A percentile compares a stretch with the other conserved stretches of the same genome.
Evolutionary conservation across 1,140 invertebrate species (phyloP).

Genomic region (Hypothenemus hampei): DNA sequence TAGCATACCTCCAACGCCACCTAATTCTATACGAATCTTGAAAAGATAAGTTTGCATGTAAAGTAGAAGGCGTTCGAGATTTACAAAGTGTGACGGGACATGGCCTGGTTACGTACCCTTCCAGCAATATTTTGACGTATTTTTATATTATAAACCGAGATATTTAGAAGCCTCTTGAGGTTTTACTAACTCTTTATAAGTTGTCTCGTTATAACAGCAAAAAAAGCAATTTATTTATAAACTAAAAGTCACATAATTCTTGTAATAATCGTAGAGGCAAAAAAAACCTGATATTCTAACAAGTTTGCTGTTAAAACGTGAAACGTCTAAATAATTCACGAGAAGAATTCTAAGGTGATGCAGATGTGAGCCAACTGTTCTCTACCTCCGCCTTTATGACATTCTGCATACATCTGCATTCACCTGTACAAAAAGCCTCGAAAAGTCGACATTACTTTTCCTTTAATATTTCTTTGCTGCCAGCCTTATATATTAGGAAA

Average conservation of each 20-base stretch:
- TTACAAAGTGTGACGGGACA: slow-evolving; percentile 24
- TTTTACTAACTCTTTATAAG: slow-evolving; percentile 35
- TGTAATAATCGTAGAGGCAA: neutral
- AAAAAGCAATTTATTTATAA: neutral
- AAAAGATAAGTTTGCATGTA: too few relatives aligned
- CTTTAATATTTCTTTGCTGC: slow-evolving; percentile 17
- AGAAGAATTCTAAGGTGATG: slow-evolving; percentile 29
- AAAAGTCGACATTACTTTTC: slow-evolving; percentile 29
- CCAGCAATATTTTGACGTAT: slow-evolving; percentile 35
- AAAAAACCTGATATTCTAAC: too few relatives aligned
- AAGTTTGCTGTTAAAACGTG: slow-evolving; percentile 27
- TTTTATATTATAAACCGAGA: slow-evolving; percentile 27
- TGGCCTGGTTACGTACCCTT: slow-evolving; percentile 39
- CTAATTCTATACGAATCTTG: neutral
- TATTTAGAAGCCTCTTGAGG: slow-evolving; percentile 40
- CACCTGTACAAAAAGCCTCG: slow-evolving; percentile 32
- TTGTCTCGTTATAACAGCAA: slow-evolving; percentile 18
- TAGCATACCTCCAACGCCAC: slow-evolving; percentile 29
- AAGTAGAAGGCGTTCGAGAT: slow-evolving; percentile 20
- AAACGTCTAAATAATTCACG: slow-evolving; percentile 32
- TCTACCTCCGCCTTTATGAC: neutral
- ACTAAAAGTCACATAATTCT: neutral
- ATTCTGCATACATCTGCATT: slow-evolving; percentile 28
- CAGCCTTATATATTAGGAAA: neutral
- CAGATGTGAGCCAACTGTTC: slow-evolving; percentile 23